Conservation (phyloP, 2,113 vertebrate genomes). For the Acanthochromis polyacanthus region DNA sequence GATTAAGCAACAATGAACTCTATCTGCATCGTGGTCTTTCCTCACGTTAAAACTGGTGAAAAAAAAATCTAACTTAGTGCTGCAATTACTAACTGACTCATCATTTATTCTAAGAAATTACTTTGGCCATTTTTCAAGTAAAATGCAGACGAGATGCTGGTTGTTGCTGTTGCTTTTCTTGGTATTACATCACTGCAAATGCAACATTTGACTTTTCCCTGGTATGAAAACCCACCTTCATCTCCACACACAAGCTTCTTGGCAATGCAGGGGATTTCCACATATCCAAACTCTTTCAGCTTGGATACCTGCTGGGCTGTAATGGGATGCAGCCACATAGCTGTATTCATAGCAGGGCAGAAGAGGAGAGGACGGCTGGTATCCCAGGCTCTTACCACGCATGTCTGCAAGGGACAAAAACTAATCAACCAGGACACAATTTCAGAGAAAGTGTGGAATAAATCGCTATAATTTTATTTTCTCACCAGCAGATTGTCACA, state of each 20-base stretch:
- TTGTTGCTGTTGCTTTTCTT: no score
- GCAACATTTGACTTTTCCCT: neutral
- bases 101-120: no score
- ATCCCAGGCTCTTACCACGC: constrained; percentile 96
- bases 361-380: constrained; percentile 91
- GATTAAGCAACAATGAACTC: no score
- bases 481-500: constrained; percentile 98
- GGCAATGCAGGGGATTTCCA: constrained; percentile 91
- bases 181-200: no score
- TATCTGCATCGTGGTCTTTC: no score
- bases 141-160: no score
- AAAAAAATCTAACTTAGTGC: no score
- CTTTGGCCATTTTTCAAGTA: no score
- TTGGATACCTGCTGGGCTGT: constrained; percentile 89
- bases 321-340: constrained; percentile 97
- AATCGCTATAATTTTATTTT: constrained; percentile 3
- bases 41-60: no score
- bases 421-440: neutral
- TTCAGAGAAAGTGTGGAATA: neutral
- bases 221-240: constrained; percentile 86
- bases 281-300: constrained; percentile 91
- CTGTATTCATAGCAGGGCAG: constrained; percentile 99
- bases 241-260: constrained; percentile 97
- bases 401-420: constrained; percentile 83
- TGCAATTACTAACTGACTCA: no score